Evolutionary conservation across 2,797 vertebrate species (phyloP), one percentile per base, ranked within the genome.

Genomic region (Chaenodraco wilsoni): DNA sequence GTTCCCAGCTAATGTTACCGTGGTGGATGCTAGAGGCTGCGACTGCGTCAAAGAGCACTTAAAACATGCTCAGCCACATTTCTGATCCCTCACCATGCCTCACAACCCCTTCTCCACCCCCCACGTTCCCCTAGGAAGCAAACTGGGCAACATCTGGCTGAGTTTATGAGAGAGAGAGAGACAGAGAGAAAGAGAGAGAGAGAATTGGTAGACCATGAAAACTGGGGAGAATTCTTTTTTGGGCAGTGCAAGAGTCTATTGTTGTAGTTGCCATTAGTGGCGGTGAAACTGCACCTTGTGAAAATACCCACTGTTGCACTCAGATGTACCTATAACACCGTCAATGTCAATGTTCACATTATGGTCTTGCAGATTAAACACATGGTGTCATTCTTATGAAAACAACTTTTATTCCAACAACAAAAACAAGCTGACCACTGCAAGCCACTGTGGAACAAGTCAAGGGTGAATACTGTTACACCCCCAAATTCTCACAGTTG

Each of bases 331-430:
- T 85, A 74, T 69, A 67, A 76, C 41, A 74, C 50, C 2, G 69
- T 62, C 41, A 43, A 73, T 75, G 79, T 83, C 58, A n/a, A 15
- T 54, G 73, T 76, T 82, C 66, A 76, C 40, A 52, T 84, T 82
- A 78, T 27, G 77, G 76, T 78, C 71, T 66, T 62, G 62, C 45
- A 54, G 82, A 87, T 71, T 61, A 85, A 86, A 85, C 71, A 84
- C 78, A 76, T 59, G 57, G 74, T 83, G 43, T 44, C 46, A 45
- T 64, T 85, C 65, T 81, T 79, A 84, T 85, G 82, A 96, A 97
- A 96, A 96, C 79, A 87, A 92, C 89, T 91, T 98, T 97, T 96
- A 97, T 97, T 98, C 92, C 94, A 95, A 96, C 94, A 94, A 95
- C 94, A 96, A 93, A 96, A 95, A 96, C 93, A 95, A 95, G 93